Evolutionary conservation across 2,113 vertebrate species (phyloP), one percentile per base, ranked within the genome.

Genomic region (Todiramphus chloris): DNA sequence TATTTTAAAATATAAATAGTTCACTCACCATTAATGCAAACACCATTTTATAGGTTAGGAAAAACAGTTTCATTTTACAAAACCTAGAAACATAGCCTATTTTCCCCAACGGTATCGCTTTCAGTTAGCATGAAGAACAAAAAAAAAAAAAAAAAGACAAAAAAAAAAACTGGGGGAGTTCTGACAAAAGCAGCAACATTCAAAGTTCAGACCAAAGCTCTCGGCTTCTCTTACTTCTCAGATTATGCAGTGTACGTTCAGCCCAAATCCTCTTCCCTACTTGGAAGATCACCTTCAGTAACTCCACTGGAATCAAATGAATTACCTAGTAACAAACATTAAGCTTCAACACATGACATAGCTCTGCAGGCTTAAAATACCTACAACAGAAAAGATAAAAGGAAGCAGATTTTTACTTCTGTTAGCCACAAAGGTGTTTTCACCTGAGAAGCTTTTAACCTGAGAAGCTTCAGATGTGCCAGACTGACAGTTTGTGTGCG

Each of bases 391-490:
- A 72, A 35, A 80, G 12, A 27, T 39, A 73, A 83, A 44, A 74
- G 19, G 27, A 69, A 48, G 60, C 46, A 76, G 35, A 67, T 76
- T 48, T 70, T 76, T 59, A 64, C 43, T 90, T 77, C 50, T 76
- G 51, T 72, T 97, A 53, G 50, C 43, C 58, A 72, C 41, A 39
- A 82, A 84, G 69, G 77, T 91, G 86, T 89, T 93, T 90, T 83
- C 66, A 89, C 94, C 94, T 95, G 96, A 96, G 94, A 67, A 86
- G 95, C 86, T 91, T 96, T 94, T 92, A 95, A 95, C 94, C 93
- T 95, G 94, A 96, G 96, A 92, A 92, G 86, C 92, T 96, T 90
- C 92, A 95, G 62, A 70, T 72, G 37, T 9, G 16, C 59, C 82
- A 85, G 18, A 67, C 8, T 18, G 27, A 69, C 62, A 64, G 39